Conservation (phyloP, 2,888 invertebrate species). For the Dynastes maya region DNA sequence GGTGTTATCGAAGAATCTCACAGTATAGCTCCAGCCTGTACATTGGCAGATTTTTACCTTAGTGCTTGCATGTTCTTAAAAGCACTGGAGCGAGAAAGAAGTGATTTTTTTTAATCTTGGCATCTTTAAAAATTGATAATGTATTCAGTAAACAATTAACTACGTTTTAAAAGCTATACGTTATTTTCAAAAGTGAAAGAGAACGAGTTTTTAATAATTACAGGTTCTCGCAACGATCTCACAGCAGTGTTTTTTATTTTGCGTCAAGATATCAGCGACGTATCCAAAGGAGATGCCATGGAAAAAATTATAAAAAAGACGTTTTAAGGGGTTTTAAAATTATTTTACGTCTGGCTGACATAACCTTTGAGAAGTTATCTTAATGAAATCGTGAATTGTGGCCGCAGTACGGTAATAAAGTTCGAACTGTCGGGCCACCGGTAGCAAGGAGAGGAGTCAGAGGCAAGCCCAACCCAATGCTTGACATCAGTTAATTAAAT, state of each 20-base stretch:
- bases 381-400: slow-evolving; percentile 55
- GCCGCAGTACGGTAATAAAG: slow-evolving; percentile 51
- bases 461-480: slow-evolving; percentile 52
- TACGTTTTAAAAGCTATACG: slow-evolving; percentile 6
- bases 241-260: slow-evolving; percentile 18
- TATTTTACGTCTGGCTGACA: slow-evolving; percentile 50
- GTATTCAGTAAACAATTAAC: slow-evolving; percentile 12
- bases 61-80: no score
- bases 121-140: no score
- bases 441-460: slow-evolving; percentile 47
- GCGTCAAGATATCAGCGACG: not conserved
- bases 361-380: slow-evolving; percentile 53
- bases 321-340: slow-evolving; percentile 49
- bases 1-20: no score
- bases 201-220: slow-evolving; percentile 11
- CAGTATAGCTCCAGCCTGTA: no score
- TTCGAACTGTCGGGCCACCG: slow-evolving; percentile 50
- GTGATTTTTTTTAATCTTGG: no score
- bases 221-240: not conserved
- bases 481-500: slow-evolving; percentile 56
- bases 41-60: no score
- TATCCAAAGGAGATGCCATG: not conserved
- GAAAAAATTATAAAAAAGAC: slow-evolving; percentile 31
- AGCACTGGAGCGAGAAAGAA: no score
- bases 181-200: slow-evolving; percentile 12